Conservation (phyloP, 2,888 invertebrate species). For the Crematogaster levior region DNA sequence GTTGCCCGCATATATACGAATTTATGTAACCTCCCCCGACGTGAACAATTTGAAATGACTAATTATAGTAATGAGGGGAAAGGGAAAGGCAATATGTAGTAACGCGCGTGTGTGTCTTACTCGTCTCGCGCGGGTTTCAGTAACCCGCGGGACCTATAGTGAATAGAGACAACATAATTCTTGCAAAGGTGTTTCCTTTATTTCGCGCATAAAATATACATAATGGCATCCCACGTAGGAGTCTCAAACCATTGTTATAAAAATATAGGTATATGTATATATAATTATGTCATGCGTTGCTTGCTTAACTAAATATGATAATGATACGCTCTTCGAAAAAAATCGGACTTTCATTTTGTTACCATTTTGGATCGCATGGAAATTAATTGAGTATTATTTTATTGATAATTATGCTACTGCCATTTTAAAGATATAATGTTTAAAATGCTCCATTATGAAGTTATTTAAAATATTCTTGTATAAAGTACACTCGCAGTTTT, state of each 20-base stretch:
- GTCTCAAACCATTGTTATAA: conserved; percentile 82
- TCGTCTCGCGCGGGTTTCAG: conserved; percentile 35
- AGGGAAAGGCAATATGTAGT: conserved; percentile 73
- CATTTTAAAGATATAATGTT: not conserved
- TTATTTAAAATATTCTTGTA: not conserved
- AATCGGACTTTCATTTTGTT: conserved; percentile 17
- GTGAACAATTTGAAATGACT: conserved; percentile 72
- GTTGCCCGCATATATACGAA: conserved; percentile 46
- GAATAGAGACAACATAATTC: conserved; percentile 60
- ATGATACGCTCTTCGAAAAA: conserved; percentile 52
- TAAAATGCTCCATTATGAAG: not conserved
- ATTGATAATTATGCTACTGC: not conserved
- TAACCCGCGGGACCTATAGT: conserved; percentile 46
- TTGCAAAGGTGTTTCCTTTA: conserved; percentile 80
- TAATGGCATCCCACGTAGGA: conserved; percentile 83
- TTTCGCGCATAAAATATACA: conserved; percentile 83
- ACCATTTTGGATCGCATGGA: not conserved
- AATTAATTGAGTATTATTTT: conserved; percentile 18
- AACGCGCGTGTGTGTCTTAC: conserved; percentile 48
- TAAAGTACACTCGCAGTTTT: not conserved
- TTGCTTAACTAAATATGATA: conserved; percentile 66
- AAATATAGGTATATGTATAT: conserved; percentile 71
- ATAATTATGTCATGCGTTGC: conserved; percentile 71
- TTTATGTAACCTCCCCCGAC: conserved; percentile 55
- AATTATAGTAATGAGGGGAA: conserved; percentile 75